phyloP scores from a whole-genome alignment of 2,113 vertebrate genomes.

The Carlito syrichta region DNA sequence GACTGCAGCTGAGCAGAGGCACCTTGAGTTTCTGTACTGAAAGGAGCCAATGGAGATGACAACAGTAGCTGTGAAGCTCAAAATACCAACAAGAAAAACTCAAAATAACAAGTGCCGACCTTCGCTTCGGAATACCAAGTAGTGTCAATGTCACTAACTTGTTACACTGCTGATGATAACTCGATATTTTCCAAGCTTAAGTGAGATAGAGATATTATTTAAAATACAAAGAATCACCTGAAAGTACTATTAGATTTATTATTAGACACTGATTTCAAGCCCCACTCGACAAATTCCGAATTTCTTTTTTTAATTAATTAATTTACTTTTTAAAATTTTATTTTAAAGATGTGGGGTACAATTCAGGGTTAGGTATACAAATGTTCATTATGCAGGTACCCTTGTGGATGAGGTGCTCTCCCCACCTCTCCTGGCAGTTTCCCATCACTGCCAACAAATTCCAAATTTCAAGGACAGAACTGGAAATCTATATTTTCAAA shows the following conservation, averaged over 20 bases:
- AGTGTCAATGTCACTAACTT: background rate
- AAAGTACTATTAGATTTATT: no score
- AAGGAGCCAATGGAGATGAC: background rate
- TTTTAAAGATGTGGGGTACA: no score
- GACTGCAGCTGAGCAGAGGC: background rate
- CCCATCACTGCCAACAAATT: no score
- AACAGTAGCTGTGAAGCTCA: background rate
- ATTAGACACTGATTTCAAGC: background rate
- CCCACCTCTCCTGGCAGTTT: no score
- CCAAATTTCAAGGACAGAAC: background rate
- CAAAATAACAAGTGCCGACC: background rate
- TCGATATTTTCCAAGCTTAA: background rate
- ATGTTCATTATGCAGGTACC: no score
- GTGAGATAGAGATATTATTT: background rate
- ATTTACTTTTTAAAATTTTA: no score
- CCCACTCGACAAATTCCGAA: background rate
- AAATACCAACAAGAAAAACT: background rate
- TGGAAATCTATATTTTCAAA: background rate
- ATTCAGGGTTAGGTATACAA: no score
- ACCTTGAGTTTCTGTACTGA: conserved; percentile 9
- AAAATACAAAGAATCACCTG: background rate
- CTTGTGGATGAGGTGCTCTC: no score
- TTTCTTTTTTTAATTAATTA: no score
- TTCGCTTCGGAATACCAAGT: background rate
- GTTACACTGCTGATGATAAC: background rate